Evolutionary conservation across 2,797 vertebrate species (phyloP), one percentile per base, ranked within the genome.

Genomic region (Synanceia verrucosa): DNA sequence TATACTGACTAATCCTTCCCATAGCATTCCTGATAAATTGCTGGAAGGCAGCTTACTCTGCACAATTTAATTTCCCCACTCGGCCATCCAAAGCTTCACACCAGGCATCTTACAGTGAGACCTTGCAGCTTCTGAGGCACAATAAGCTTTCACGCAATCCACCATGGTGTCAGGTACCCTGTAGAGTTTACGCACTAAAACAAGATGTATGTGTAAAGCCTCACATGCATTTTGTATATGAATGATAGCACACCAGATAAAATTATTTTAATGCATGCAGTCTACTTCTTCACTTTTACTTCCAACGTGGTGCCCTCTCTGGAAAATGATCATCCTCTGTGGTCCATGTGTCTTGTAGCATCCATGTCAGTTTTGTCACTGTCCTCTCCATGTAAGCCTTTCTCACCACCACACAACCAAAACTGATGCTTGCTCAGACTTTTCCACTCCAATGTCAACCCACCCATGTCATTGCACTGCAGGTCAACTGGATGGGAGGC

Each of bases 61-160:
- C 80, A 84, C 65, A 50, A 65, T 79, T 86, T 81, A 47, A 86
- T 86, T 81, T 84, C 62, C 72, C 75, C 43, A 70, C 57, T 68
- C 1, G 44, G n/a, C 57, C 56, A 57, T 78, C 73, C 51, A 77
- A 57, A 76, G 52, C 67, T 75, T 78, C 13, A 34, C 36, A 69
- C 61, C 34, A 61, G 46, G 5, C 46, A 48, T 79, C 61, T 46
- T 21, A 53, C 36, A 65, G 9, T 37, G 70, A 75, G 43, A 68
- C 58, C 58, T 48, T 61, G 33, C 46, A 52, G 68, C 29, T 52
- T 39, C 29, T n/a, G 18, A 66, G 26, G 67, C 29, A 14, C 19
- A 36, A 10, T 8, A 21, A 13, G 43, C 34, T 55, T 53, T 43
- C 13, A 44, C 58, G 68, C 12, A 73, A 55, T 73, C 33, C 44